phyloP scores from a whole-genome alignment of 2,888 invertebrate species.

The Pollenia griseotomentosa region DNA sequence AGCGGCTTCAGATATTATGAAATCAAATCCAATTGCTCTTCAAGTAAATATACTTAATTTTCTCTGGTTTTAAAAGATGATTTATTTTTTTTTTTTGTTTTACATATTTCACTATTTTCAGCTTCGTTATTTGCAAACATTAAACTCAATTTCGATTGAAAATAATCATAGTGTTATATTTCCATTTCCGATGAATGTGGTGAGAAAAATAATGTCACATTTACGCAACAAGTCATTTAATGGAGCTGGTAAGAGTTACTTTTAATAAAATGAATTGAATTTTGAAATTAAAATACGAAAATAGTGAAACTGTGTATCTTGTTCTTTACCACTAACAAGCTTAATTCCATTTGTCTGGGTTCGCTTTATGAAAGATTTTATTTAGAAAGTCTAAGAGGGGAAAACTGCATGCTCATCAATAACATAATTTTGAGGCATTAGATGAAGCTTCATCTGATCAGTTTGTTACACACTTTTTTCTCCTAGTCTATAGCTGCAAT shows the following conservation, averaged over 20 bases:
- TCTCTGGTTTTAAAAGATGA: background rate
- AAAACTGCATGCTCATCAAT: too few species aligned
- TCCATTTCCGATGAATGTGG: slow-evolving; percentile 78
- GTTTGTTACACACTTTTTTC: too few species aligned
- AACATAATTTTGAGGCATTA: too few species aligned
- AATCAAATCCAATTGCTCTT: slow-evolving; percentile 77
- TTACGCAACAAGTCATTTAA: background rate
- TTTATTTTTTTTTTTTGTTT: background rate
- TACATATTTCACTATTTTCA: slow-evolving; percentile 36
- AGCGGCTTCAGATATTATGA: slow-evolving; percentile 81
- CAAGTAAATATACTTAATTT: slow-evolving; percentile 75
- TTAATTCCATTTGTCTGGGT: too few species aligned
- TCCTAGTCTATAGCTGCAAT: too few species aligned
- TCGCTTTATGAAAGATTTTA: too few species aligned
- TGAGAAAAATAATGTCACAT: slow-evolving; percentile 54
- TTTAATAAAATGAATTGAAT: background rate
- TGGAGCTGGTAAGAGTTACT: background rate
- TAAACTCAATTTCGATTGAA: slow-evolving; percentile 77
- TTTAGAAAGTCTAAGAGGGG: too few species aligned
- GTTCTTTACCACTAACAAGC: too few species aligned
- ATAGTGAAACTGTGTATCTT: too few species aligned
- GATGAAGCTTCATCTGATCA: too few species aligned
- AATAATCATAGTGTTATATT: slow-evolving; percentile 76
- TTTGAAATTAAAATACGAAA: too few species aligned
- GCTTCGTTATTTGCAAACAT: slow-evolving; percentile 79